phyloP scores from a whole-genome alignment of 2,797 vertebrate genomes.

The Sitta carolinensis region DNA sequence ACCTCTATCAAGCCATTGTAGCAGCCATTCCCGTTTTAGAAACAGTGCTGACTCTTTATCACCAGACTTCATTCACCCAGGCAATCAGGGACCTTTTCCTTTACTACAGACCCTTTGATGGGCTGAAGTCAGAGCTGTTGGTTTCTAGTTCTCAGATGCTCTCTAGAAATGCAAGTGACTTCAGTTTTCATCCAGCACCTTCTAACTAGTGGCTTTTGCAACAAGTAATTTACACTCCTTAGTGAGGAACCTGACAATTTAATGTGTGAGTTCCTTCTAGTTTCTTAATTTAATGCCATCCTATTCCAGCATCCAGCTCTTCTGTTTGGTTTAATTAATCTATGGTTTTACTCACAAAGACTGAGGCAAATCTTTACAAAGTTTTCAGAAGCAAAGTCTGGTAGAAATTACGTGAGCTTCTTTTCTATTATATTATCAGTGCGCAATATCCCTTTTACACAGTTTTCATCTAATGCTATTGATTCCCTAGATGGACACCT shows the following conservation, averaged over 20 bases:
- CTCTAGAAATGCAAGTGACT: not conserved
- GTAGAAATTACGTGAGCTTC: not conserved
- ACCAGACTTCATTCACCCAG: not conserved
- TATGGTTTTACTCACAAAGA: not conserved
- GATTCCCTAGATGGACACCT: not conserved
- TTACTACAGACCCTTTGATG: not conserved
- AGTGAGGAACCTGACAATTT: not conserved
- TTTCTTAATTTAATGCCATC: not conserved
- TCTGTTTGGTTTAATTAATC: not conserved
- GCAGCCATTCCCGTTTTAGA: not conserved
- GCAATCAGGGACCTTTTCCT: not conserved
- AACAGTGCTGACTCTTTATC: not conserved
- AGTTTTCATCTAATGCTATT: not conserved
- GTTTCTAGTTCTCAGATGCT: not conserved
- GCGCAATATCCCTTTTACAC: rapidly evolving
- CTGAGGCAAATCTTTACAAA: not conserved
- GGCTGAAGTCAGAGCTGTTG: not conserved
- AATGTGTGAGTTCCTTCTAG: not conserved
- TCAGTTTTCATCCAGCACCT: not conserved
- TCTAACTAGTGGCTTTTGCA: not conserved
- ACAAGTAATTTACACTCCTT: not conserved
- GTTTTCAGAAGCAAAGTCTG: not conserved
- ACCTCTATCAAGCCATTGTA: not conserved
- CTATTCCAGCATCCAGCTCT: not conserved
- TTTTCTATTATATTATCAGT: not conserved